These are phyloP conservation scores for Microtus oregoni DNA, from an alignment of 2,113 vertebrate genomes.

Conservation along the genomic window DNA sequence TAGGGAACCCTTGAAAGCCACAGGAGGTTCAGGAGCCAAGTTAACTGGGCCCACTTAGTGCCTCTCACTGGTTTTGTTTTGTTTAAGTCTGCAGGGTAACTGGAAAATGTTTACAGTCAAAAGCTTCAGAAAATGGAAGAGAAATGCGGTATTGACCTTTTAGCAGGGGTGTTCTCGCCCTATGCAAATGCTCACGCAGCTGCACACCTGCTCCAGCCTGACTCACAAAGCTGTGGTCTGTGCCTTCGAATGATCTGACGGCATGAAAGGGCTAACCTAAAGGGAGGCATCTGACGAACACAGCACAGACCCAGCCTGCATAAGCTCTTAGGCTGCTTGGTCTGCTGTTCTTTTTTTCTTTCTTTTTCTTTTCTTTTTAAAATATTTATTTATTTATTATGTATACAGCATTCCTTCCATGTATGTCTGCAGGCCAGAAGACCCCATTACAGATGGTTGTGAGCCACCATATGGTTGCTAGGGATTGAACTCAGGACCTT, in stretches of 20 bases:
- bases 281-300: not conserved
- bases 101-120: not conserved
- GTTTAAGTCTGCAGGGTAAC: not conserved
- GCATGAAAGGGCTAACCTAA: not conserved
- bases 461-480: too few species aligned
- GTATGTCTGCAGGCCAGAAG: too few species aligned
- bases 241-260: not conserved
- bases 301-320: not conserved
- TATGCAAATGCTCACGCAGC: not conserved
- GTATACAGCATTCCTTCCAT: too few species aligned
- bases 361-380: too few species aligned
- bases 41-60: not conserved
- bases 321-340: too few species aligned
- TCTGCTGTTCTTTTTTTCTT: too few species aligned
- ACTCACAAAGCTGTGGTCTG: not conserved
- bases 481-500: too few species aligned
- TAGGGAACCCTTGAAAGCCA: constrained; percentile 16
- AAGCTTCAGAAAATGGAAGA: not conserved
- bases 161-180: not conserved
- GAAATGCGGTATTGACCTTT: not conserved
- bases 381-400: too few species aligned
- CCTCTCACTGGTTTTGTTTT: not conserved
- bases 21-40: not conserved
- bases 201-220: not conserved
- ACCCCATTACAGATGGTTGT: too few species aligned